Conservation (phyloP, 2,888 invertebrate species). For the Euplexia lucipara region DNA sequence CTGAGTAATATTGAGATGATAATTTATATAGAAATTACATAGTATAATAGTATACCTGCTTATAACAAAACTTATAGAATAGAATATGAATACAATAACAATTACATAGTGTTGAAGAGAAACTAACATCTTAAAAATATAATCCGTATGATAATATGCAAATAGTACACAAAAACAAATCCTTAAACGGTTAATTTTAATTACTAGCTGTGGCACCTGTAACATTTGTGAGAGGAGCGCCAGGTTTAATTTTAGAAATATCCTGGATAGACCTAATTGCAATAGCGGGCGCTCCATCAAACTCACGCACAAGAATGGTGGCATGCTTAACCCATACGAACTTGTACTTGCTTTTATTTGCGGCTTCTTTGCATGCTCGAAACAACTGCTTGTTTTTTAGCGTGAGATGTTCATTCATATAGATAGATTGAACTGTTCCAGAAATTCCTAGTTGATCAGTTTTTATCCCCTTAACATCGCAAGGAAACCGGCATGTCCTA, state of each 20-base stretch:
- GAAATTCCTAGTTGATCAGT: neutral
- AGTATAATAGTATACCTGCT: too few relatives aligned
- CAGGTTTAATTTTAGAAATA: neutral
- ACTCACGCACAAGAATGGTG: neutral
- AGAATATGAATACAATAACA: too few relatives aligned
- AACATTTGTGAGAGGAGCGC: neutral
- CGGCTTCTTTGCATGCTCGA: neutral
- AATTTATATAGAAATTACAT: too few relatives aligned
- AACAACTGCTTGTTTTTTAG: neutral
- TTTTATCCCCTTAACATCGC: neutral
- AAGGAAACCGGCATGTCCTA: too few relatives aligned
- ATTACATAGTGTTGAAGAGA: too few relatives aligned
- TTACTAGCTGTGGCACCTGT: neutral
- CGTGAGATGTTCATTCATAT: neutral
- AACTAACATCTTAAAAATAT: too few relatives aligned
- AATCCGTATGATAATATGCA: too few relatives aligned
- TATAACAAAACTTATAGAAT: too few relatives aligned
- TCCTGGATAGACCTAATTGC: neutral
- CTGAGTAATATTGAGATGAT: too few relatives aligned
- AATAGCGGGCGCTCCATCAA: neutral
- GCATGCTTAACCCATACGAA: constrained; percentile 1
- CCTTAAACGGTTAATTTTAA: too few relatives aligned
- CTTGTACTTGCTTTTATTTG: neutral
- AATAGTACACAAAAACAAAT: too few relatives aligned
- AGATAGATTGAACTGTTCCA: neutral